Evolutionary conservation across 2,113 vertebrate species (phyloP), one percentile per base, ranked within the genome.

Genomic region (Chlorodrepanis virens): DNA sequence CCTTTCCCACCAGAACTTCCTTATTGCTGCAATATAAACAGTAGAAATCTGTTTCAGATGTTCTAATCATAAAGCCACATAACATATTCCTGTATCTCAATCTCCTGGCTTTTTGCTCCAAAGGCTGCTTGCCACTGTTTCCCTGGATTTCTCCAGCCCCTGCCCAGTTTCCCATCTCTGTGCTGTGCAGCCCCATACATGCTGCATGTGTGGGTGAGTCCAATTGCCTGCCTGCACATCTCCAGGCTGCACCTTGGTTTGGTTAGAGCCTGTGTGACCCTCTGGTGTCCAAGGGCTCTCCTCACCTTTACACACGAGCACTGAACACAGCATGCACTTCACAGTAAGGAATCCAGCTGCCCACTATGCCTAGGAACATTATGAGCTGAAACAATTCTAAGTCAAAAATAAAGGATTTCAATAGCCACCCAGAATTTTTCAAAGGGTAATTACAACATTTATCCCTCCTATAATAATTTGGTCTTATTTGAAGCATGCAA

Each of bases 101-200:
- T 14, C 40, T 79, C n/a, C 9, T 11, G 45, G 20, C 25, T 72
- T 82, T 71, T 71, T 82, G 52, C 50, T 92, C 40, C 4, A 5
- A 2, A 6, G 57, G 50, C 50, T 70, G 23, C 39, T 65, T 93
- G 53, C 45, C 61, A 9, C 56, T 35, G 27, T 45, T 91, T 33
- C 63, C 59, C 64, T 63, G 37, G 8, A 31, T 59, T 83, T 72
- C 56, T 75, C 10, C 74, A 49, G 57, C 10, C 60, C 49, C 76
- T 86, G 16, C 39, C 11, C n/a, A 2, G 47, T 40, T 75, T 39
- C 61, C 49, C 39, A 18, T 23, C 50, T 59, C 74, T 79, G 45
- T 45, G 63, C 63, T 29, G 42, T 17, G 72, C 54, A 52, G 5
- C 13, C 19, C n/a, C 70, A 49, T 4, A 37, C 0, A 0, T 29